Percentiles rank a stretch among this genome's conserved stretches.
Conservation (phyloP, 2,888 invertebrate genomes). For the Phengaris alcon region DNA sequence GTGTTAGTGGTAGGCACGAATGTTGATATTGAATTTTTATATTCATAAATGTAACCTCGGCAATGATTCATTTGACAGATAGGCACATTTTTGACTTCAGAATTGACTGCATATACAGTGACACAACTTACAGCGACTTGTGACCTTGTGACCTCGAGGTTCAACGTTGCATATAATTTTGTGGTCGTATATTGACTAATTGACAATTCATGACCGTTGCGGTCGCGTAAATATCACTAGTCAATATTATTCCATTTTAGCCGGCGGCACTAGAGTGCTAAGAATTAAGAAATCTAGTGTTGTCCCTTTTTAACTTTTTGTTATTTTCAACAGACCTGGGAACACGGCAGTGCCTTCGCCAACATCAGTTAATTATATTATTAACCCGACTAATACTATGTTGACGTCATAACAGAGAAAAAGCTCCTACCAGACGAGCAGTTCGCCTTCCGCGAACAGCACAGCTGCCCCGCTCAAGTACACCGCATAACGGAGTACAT, state of each 20-base stretch:
- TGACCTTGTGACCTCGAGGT: not conserved
- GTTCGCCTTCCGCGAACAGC: too few species aligned
- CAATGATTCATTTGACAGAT: not conserved
- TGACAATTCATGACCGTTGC: not conserved
- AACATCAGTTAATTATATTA: too few species aligned
- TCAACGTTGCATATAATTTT: not conserved
- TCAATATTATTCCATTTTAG: not conserved
- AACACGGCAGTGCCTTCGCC: too few species aligned
- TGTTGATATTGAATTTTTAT: too few species aligned
- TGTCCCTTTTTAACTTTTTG: too few species aligned
- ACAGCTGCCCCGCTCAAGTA: too few species aligned
- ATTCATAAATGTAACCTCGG: not conserved
- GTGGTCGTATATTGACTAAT: not conserved
- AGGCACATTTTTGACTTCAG: not conserved
- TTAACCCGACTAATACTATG: too few species aligned
- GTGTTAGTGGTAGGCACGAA: not conserved
- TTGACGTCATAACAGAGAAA: too few species aligned
- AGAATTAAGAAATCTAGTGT: too few species aligned
- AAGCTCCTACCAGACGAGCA: too few species aligned
- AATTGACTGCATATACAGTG: not conserved
- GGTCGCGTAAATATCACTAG: not conserved
- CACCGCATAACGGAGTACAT: too few species aligned
- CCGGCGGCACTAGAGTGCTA: not conserved
- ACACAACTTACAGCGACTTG: not conserved
- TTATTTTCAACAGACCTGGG: too few species aligned